Evolutionary conservation across 2,113 vertebrate species (phyloP).

Genomic region (Chaetura pelagica): DNA sequence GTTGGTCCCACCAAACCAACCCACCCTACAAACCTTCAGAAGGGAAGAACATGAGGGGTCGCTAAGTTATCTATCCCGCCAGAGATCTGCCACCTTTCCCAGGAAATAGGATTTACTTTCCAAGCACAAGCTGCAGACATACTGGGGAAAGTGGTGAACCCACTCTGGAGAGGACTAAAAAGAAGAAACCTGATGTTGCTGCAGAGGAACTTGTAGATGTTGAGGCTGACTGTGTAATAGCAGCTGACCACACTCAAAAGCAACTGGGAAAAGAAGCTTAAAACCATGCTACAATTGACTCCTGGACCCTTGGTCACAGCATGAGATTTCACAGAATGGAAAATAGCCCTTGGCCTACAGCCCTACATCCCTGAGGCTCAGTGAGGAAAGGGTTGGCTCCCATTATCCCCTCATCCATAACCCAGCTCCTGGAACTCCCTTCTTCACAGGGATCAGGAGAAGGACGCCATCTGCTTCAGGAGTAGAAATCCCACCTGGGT

Average conservation of each 20-base stretch:
- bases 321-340: background rate
- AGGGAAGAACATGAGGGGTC: background rate
- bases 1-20: background rate
- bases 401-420: fast-evolving
- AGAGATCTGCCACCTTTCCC: background rate
- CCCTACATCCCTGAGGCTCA: background rate
- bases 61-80: background rate
- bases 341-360: background rate
- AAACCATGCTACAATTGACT: background rate
- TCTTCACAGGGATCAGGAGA: background rate
- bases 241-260: background rate
- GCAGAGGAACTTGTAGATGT: background rate
- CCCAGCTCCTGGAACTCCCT: background rate
- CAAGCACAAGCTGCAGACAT: fast-evolving
- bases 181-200: background rate
- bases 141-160: background rate
- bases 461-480: background rate
- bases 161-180: background rate
- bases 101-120: background rate
- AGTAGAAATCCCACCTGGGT: background rate
- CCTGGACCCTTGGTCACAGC: background rate
- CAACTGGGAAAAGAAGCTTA: background rate
- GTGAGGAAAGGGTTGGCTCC: background rate
- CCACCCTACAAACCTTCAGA: background rate
- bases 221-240: background rate